These are phyloP conservation scores for Epizoanthus scotinus DNA, from an alignment of 92 coral and sea anemone species.

Conservation along the genomic window DNA sequence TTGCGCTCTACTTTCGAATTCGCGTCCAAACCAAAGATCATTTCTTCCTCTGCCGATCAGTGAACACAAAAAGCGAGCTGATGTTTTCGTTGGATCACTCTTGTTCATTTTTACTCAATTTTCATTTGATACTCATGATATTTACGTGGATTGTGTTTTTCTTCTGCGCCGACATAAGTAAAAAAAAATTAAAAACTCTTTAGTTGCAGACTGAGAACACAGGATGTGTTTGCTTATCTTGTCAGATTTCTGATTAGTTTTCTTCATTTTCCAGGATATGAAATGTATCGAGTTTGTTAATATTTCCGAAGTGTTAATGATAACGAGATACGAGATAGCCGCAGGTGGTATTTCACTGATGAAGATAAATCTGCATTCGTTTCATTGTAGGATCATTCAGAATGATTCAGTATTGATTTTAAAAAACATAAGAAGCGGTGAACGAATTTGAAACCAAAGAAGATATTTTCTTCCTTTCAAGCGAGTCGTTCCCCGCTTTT, in stretches of 20 bases:
- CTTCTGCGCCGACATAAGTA: not conserved
- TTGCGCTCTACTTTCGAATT: no score
- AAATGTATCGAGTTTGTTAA: constrained; percentile 47
- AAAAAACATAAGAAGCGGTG: not conserved
- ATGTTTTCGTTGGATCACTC: no score
- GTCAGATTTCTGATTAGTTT: constrained; percentile 11
- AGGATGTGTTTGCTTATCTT: constrained; percentile 22
- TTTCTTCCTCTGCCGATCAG: no score
- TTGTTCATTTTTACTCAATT: not conserved
- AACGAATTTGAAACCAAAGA: not conserved
- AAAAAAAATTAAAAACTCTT: constrained; percentile 18
- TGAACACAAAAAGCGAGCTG: no score
- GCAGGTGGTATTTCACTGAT: constrained; percentile 31
- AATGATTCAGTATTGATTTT: constrained; percentile 18
- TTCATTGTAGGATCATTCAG: constrained; percentile 29
- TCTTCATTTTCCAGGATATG: constrained; percentile 23
- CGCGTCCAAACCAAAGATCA: no score
- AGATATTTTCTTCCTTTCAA: no score
- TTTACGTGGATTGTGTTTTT: not conserved
- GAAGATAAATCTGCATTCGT: not conserved
- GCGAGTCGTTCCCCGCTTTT: constrained; percentile 9
- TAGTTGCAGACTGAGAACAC: constrained; percentile 16
- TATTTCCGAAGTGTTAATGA: constrained; percentile 38
- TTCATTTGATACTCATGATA: not conserved
- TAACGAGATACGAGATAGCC: not conserved